Base-by-base conservation (phyloP, 2,113 vertebrate species). In the Salvelinus alpinus region DNA sequence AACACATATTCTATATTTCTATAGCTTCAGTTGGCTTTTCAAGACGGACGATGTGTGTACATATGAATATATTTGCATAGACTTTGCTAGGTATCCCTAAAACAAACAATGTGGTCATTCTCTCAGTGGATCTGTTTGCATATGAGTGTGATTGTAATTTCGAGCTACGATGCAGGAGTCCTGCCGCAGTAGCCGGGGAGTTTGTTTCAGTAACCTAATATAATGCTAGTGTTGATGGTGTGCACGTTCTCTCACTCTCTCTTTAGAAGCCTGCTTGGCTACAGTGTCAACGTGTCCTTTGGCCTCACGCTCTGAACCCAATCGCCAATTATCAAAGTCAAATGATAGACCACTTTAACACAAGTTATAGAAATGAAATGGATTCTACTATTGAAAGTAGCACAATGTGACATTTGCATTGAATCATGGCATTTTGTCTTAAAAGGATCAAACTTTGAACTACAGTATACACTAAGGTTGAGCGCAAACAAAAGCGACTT, bases 51-150 rank as follows among this genome's bases (percentile, higher is more conserved):
- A 84, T 79, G 85, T 91, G 86, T 93, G 91, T 92, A 92, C 85
- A 92, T 92, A 91, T 88, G 85, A 89, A 87, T 92, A 44, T 44
- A 92, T 92, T 92, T 90, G 87, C 91, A 90, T 92, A 91, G 91
- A 92, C 87, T 93, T 92, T 90, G 89, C 90, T 90, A 91, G 92
- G 86, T 92, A 92, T 91, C 91, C 90, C 90, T 90, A 87, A 90
- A 90, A 90, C 88, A 89, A 92, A 86, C 87, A 86, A 90, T 87
- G 88, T 92, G 91, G 91, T 88, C 84, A 91, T 90, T 89, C 92
- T 93, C 91, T 93, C 91, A 91, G 92, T 92, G 92, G 90, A 92
- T 91, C 90, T 89, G 88, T 92, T 88, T 90, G 87, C 90, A 90
- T 91, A 89, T 82, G 88, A 91, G 90, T 91, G 90, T 92, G 89